Percentiles rank a stretch among this genome's conserved stretches.
phyloP scores from a whole-genome alignment of 2,113 vertebrate genomes.

The Ia io region DNA sequence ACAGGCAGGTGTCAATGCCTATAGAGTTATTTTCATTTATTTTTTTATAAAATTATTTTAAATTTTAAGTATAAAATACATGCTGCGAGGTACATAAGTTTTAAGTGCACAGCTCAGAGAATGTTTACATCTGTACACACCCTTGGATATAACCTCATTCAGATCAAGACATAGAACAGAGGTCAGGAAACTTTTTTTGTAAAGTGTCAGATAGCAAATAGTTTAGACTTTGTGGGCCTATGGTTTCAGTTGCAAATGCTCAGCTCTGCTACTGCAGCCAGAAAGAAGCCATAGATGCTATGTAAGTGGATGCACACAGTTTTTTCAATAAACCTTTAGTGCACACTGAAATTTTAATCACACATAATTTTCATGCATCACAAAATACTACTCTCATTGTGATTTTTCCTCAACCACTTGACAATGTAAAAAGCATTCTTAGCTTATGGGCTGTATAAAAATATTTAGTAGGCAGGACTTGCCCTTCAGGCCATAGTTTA shows the following conservation, averaged over 20 bases:
- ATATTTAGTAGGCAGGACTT: not conserved
- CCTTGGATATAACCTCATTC: not conserved
- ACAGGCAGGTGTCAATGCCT: not conserved
- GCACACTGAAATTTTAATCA: not conserved
- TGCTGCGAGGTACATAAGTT: not conserved
- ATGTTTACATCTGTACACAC: not conserved
- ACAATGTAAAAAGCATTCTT: slow-evolving; percentile 18
- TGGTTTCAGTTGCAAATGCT: not conserved
- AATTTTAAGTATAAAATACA: not conserved
- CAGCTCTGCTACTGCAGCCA: not conserved
- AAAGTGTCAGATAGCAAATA: not conserved
- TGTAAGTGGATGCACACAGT: not conserved
- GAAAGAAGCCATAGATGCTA: not conserved
- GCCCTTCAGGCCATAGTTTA: not conserved
- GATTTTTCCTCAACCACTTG: not conserved
- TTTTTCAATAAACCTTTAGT: not conserved
- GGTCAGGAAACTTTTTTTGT: not conserved
- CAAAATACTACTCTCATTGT: not conserved
- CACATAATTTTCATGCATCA: not conserved
- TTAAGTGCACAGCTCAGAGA: not conserved
- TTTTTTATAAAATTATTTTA: not conserved
- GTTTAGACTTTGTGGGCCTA: not conserved
- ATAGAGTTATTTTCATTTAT: not conserved
- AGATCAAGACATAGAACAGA: not conserved
- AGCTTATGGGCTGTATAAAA: not conserved